phyloP scores from a whole-genome alignment of 1,140 invertebrate genomes.

The Mercenaria mercenaria region DNA sequence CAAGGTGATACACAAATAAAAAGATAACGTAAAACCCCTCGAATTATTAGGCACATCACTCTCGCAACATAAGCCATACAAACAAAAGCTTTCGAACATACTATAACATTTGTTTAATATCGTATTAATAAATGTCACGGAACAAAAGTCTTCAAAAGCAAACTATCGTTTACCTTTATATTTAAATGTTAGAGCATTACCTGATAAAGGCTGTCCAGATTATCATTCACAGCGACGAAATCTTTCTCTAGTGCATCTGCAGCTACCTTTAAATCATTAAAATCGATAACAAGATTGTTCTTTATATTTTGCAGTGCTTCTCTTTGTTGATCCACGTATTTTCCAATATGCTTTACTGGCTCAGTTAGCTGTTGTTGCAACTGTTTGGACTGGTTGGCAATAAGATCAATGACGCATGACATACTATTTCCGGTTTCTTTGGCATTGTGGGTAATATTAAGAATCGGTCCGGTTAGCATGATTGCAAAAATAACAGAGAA shows the following conservation, averaged over 20 bases:
- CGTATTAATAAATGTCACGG: no score
- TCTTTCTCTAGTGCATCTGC: not conserved
- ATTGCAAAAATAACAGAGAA: conserved; percentile 51
- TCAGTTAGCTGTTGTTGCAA: conserved; percentile 6
- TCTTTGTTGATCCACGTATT: conserved; percentile 26
- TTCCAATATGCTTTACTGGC: conserved; percentile 13
- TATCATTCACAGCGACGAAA: not conserved
- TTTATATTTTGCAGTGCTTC: not conserved
- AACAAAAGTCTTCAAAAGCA: no score
- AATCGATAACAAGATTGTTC: not conserved
- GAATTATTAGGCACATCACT: no score
- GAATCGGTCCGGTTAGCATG: conserved; percentile 37
- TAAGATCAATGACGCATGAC: conserved; percentile 47
- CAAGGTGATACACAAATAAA: no score
- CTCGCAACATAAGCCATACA: no score
- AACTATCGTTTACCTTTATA: no score
- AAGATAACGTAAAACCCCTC: no score
- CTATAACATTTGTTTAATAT: no score
- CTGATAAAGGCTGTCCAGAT: not conserved
- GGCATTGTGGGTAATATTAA: conserved; percentile 46
- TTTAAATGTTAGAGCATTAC: no score
- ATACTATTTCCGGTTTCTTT: conserved; percentile 52
- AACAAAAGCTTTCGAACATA: no score
- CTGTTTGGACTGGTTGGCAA: not conserved
- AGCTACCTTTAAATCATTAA: not conserved